A percentile compares a stretch with the other conserved stretches of the same genome.
These are phyloP conservation scores for Meliscaeva auricollis DNA, from an alignment of 2,888 invertebrate genomes.

Conservation along the genomic window DNA sequence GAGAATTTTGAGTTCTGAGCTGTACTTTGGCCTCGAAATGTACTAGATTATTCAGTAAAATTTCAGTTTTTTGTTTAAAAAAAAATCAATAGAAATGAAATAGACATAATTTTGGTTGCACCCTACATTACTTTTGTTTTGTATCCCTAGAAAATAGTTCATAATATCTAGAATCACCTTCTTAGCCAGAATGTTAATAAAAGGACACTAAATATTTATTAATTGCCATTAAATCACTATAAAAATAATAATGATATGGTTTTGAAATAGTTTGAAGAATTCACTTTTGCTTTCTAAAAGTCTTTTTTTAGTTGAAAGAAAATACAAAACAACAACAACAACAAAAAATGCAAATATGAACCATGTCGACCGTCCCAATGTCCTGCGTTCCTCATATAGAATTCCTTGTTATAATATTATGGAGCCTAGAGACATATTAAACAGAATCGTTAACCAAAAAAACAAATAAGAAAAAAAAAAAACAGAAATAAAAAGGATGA, in stretches of 20 bases:
- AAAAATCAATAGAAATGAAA: too few species aligned
- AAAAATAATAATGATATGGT: constrained; percentile 28
- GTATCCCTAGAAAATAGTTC: too few species aligned
- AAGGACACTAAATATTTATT: constrained; percentile 63
- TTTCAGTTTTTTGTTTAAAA: too few species aligned
- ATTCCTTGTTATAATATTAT: neutral
- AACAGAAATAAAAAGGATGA: constrained; percentile 24
- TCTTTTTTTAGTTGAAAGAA: constrained; percentile 46
- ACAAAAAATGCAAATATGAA: constrained; percentile 69
- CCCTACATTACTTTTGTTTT: too few species aligned
- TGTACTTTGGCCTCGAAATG: too few species aligned
- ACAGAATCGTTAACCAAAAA: constrained; percentile 50
- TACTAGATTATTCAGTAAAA: too few species aligned
- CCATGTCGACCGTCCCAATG: constrained; percentile 19
- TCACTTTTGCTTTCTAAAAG: constrained; percentile 37
- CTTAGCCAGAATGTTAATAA: too few species aligned
- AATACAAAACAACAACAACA: neutral
- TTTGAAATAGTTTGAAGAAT: constrained; percentile 12
- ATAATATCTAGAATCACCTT: too few species aligned
- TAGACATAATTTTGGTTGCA: too few species aligned
- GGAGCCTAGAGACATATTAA: constrained; percentile 72
- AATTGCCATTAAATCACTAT: constrained; percentile 77
- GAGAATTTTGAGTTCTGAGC: too few species aligned
- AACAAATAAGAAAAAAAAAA: constrained; percentile 4
- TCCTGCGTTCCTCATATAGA: constrained; percentile 18